Base-by-base conservation (phyloP, 1,140 invertebrate genomes). In the Limonius californicus region DNA sequence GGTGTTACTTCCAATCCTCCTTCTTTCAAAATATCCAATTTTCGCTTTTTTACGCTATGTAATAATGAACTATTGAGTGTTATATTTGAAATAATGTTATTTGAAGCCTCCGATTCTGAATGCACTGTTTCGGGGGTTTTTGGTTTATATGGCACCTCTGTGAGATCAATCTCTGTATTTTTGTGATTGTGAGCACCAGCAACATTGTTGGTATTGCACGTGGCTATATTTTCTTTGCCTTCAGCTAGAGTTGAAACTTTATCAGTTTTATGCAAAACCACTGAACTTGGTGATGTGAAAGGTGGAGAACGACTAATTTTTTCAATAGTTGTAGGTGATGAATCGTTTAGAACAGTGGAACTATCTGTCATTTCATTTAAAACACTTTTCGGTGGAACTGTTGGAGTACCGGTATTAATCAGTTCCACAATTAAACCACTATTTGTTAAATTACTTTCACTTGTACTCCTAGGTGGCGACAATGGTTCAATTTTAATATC, bases 1-100 rank as follows among this genome's bases (percentile, higher is more conserved):
- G 87, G 82, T 0, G 87, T 89, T 0, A 89, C 87, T 69, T 90
- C 87, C 4, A 89, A 76, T 0, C 88, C 88, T 2, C 87, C 83
- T 58, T 89, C 84, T 54, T 87, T 85, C 16, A 90, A 76, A 19
- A 89, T 88, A 56, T 90, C 88, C 6, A 89, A 75, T 68, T 89
- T 89, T 54, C 85, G 82, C 68, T 86, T 87, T 68, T 88, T 89
- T 6, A 86, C 79, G 45, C 71, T 70, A 8, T 67, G 65, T 3
- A 72, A 27, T 18, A 66, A 65, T 16, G 57, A 14, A 11, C 56
- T 62, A 20, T 66, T 57, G 20, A 62, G 45, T 20, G 45, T 60
- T 30, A 23, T 59, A 16, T 11, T 54, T 23, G 45, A 50, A 50
- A 19, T 55, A 54, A 18, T 53, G 20, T n/a, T 43, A 21, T 16